Percentiles rank a stretch among this genome's conserved stretches.
Conservation (phyloP, 2,113 vertebrate genomes). For the Amphiprion percula region DNA sequence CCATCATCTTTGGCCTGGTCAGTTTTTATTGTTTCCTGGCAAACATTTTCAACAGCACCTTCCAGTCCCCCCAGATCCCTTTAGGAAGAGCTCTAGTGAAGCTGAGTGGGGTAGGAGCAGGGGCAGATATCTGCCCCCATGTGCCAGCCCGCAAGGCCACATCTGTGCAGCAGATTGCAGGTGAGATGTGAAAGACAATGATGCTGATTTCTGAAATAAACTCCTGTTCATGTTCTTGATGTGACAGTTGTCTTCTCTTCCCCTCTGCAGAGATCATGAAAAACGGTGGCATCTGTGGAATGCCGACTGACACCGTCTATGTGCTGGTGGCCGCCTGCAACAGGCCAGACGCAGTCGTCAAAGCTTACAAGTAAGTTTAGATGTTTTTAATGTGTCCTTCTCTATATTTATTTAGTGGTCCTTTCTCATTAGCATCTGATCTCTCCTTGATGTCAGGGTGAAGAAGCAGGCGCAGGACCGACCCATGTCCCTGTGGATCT, state of each 20-base stretch:
- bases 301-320: slow-evolving; percentile 94
- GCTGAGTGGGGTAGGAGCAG: slow-evolving; percentile 82
- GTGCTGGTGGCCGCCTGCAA: slow-evolving; percentile 92
- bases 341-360: slow-evolving; percentile 89
- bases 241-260: background rate
- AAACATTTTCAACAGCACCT: slow-evolving; percentile 84
- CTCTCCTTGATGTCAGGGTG: slow-evolving; percentile 76
- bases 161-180: slow-evolving; percentile 90
- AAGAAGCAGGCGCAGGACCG: slow-evolving; percentile 91
- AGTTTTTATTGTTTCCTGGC: slow-evolving; percentile 93
- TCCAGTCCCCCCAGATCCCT: slow-evolving; percentile 86
- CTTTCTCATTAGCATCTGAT: background rate
- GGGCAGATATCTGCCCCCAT: slow-evolving; percentile 84
- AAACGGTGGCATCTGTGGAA: slow-evolving; percentile 89
- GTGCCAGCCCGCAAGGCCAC: slow-evolving; percentile 87
- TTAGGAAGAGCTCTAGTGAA: slow-evolving; percentile 85
- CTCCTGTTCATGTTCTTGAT: background rate
- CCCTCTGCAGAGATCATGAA: slow-evolving; percentile 89
- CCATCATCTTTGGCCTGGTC: slow-evolving; percentile 88
- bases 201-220: background rate
- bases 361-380: slow-evolving; percentile 88
- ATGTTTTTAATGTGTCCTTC: background rate
- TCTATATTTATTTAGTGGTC: background rate
- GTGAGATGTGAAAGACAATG: slow-evolving; percentile 69
- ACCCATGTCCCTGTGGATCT: slow-evolving; percentile 94